These are phyloP conservation scores for Andricus quercusramuli DNA, from an alignment of 2,888 invertebrate genomes.

Conservation along the genomic window DNA sequence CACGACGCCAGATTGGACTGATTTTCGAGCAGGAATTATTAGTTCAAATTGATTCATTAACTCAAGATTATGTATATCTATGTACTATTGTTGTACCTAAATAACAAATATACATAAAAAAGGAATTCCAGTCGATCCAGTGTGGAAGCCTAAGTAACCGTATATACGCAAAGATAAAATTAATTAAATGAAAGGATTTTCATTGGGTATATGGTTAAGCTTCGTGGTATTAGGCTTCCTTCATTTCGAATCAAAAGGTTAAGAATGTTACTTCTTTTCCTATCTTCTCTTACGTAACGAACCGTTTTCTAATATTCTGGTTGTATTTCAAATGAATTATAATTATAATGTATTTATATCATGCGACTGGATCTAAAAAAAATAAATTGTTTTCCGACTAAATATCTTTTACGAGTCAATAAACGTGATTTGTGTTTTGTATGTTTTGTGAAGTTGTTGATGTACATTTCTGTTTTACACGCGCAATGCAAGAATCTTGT, in stretches of 20 bases:
- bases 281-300: conserved; percentile 1
- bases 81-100: conserved; percentile 69
- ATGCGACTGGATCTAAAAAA: conserved; percentile 12
- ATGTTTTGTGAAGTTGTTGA: conserved; percentile 31
- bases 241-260: conserved; percentile 20
- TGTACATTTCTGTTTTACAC: conserved; percentile 31
- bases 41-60: conserved; percentile 56
- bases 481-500: conserved; percentile 10
- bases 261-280: neutral
- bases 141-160: conserved; percentile 31
- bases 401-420: neutral
- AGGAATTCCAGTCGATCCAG: conserved; percentile 13
- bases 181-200: conserved; percentile 5
- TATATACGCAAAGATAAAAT: neutral
- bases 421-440: conserved; percentile 25
- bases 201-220: neutral
- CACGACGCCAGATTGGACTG: conserved; percentile 29
- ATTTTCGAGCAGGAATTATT: conserved; percentile 52
- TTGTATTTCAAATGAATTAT: neutral
- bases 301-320: neutral
- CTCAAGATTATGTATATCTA: conserved; percentile 65
- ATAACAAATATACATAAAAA: conserved; percentile 64
- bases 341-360: neutral
- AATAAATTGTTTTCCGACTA: neutral
- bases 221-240: conserved; percentile 35